These are phyloP conservation scores for Lycaon pictus DNA, from an alignment of 2,113 vertebrate genomes.

Conservation along the genomic window DNA sequence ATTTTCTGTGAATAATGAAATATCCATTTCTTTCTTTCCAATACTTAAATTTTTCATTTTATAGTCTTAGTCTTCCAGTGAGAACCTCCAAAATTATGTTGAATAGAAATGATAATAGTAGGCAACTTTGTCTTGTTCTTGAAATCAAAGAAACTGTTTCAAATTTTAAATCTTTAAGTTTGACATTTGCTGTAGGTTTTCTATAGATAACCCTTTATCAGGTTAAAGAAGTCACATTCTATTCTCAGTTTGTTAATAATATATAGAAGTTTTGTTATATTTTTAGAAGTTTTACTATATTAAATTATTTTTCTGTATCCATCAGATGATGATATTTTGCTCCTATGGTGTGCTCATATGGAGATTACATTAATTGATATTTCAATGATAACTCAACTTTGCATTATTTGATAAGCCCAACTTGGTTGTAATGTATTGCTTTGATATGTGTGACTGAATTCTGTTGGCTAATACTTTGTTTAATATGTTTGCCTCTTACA, in stretches of 20 bases:
- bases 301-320: not conserved
- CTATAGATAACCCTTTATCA: not conserved
- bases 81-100: not conserved
- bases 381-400: not conserved
- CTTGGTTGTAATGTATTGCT: not conserved
- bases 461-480: not conserved
- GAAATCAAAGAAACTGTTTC: conserved; percentile 22
- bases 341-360: not conserved
- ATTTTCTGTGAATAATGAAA: not conserved
- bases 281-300: not conserved
- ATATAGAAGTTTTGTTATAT: not conserved
- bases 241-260: not conserved
- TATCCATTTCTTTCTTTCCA: not conserved
- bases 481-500: not conserved
- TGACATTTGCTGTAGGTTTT: not conserved
- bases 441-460: not conserved
- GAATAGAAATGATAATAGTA: not conserved
- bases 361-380: not conserved
- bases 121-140: not conserved
- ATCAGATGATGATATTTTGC: not conserved
- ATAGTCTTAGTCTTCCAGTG: not conserved
- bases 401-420: not conserved
- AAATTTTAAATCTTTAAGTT: not conserved
- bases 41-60: not conserved
- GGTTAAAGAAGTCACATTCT: not conserved